Evolutionary conservation across 2,113 vertebrate species (phyloP).

Genomic region (Galeopterus variegatus): DNA sequence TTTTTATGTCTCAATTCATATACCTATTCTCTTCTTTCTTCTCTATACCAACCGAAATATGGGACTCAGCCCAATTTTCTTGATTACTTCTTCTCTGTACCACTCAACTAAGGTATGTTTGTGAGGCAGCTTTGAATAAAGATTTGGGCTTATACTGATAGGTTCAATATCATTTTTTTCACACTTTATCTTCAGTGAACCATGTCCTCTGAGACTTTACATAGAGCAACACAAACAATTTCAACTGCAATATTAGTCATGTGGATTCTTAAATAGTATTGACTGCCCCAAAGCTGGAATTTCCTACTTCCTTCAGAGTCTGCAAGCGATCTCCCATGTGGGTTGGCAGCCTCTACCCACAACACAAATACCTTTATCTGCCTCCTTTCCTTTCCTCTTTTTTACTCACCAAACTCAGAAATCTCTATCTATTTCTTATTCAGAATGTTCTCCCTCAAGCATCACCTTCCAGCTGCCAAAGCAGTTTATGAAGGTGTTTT

Average conservation of each 20-base stretch:
- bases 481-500: conserved; percentile 28
- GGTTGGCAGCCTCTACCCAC: not conserved
- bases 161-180: not conserved
- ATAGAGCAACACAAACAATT: conserved; percentile 26
- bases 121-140: not conserved
- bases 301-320: not conserved
- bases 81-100: not conserved
- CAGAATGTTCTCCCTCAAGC: not conserved
- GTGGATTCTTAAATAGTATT: not conserved
- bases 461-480: not conserved
- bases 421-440: conserved; percentile 1
- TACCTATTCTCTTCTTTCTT: not conserved
- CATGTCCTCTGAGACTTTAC: not conserved
- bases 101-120: not conserved
- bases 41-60: not conserved
- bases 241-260: not conserved
- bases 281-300: not conserved
- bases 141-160: not conserved
- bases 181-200: not conserved
- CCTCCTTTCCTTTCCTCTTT: not conserved
- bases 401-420: not conserved
- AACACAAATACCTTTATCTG: not conserved
- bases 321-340: not conserved
- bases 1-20: not conserved
- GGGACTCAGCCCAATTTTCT: not conserved